Evolutionary conservation across 2,113 vertebrate genomes (phyloP).

Genomic region (Galeopterus variegatus): DNA sequence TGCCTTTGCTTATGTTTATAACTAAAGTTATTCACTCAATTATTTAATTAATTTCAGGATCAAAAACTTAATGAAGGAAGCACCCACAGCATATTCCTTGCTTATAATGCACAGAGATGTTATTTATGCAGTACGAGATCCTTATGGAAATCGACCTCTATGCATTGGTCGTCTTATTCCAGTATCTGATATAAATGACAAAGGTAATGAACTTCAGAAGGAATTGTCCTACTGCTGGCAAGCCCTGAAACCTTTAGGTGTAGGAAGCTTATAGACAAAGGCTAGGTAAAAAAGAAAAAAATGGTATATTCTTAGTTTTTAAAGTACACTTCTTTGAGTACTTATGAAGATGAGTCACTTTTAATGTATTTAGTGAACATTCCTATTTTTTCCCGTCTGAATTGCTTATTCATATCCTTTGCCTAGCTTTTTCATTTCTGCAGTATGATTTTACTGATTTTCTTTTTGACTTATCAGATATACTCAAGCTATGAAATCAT

Average conservation of each 20-base stretch:
- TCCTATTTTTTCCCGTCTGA: neutral
- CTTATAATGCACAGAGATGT: slow-evolving; percentile 98
- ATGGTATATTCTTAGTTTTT: neutral
- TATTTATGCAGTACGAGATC: slow-evolving; percentile 97
- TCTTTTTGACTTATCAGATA: neutral
- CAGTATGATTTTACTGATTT: neutral
- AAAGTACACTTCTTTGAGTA: slow-evolving; percentile 21
- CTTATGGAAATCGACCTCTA: slow-evolving; percentile 97
- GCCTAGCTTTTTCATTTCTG: slow-evolving; percentile 3
- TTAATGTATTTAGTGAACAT: neutral
- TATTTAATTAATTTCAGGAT: slow-evolving; percentile 90
- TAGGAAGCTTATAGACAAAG: neutral
- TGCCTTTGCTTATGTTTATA: neutral
- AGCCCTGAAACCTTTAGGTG: neutral
- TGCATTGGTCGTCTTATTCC: slow-evolving; percentile 96
- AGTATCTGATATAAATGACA: slow-evolving; percentile 92
- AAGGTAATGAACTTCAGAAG: slow-evolving; percentile 86
- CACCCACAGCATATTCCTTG: slow-evolving; percentile 96
- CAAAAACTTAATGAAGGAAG: slow-evolving; percentile 98
- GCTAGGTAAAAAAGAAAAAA: neutral
- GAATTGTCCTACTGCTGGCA: neutral
- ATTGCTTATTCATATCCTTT: neutral
- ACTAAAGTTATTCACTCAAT: neutral
- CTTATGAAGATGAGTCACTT: neutral
- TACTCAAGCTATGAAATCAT: neutral